Evolutionary conservation across 2,113 vertebrate species (phyloP), one percentile per base, ranked within the genome.

Genomic region (Periophthalmus modestus): DNA sequence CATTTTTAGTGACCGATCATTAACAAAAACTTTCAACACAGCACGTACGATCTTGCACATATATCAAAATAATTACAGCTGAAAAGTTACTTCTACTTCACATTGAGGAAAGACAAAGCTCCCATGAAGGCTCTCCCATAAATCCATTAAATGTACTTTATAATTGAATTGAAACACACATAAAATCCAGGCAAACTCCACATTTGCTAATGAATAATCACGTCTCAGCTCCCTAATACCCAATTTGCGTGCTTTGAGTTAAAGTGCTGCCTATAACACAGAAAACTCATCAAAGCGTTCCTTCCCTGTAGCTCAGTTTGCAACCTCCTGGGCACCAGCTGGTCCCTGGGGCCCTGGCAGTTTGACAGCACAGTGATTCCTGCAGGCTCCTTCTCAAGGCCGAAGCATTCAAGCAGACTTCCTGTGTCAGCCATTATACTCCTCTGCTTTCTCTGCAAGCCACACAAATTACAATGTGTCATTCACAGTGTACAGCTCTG

Each of bases 301-400:
- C 71, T 36, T 79, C 48, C 72, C 47, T 69, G 69, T 73, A 66
- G 74, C 79, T 63, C 72, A 47, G 69, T 77, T 65, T 68, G 62
- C 84, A 82, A 76, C 76, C 81, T 76, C 69, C 70, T 15, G 71
- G 78, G 83, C 68, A 80, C 73, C 68, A 55, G 83, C 66, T 77
- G 81, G 74, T 79, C 82, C 80, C 82, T 79, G 46, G 59, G 82
- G 80, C 75, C 71, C 80, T 80, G 77, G 75, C 66, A 72, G 68
- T 77, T 85, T 86, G 84, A 87, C 86, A 87, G 73, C 59, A 67
- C 14, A 61, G 62, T 78, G 72, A 80, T 82, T 83, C 68, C 75
- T 77, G 59, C 73, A 80, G 83, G 68, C 71, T 70, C 81, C 73
- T 68, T 75, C 71, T 61, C 71, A 79, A 74, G 68, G 68, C 82